These are phyloP conservation scores for Mesorhabditis belari DNA, from an alignment of 2,888 invertebrate species.

Conservation along the genomic window DNA sequence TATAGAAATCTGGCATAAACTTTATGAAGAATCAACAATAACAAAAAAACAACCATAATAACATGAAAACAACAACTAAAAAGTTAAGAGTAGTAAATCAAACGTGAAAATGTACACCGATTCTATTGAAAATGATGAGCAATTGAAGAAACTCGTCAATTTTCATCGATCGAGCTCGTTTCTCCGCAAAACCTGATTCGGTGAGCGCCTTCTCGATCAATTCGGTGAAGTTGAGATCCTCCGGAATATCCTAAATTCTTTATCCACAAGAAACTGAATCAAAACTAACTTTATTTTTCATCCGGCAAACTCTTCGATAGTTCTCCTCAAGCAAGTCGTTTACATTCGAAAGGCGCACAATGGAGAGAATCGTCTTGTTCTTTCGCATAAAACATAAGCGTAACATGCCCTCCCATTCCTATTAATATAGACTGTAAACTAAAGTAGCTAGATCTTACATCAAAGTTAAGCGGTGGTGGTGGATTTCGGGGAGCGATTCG, in stretches of 20 bases:
- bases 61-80: not conserved
- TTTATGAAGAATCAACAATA: not conserved
- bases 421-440: slow-evolving; percentile 45
- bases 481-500: slow-evolving; percentile 94
- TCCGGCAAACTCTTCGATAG: slow-evolving; percentile 77
- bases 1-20: no score
- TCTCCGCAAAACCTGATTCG: slow-evolving; percentile 66
- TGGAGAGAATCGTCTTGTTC: slow-evolving; percentile 86
- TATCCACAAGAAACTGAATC: slow-evolving; percentile 31
- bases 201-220: slow-evolving; percentile 71
- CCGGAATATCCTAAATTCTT: slow-evolving; percentile 67
- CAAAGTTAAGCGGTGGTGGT: slow-evolving; percentile 64
- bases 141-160: slow-evolving; percentile 86
- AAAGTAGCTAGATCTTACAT: slow-evolving; percentile 5
- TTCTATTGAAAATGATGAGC: slow-evolving; percentile 78
- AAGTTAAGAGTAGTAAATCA: no score
- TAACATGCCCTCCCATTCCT: slow-evolving; percentile 96
- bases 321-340: slow-evolving; percentile 80
- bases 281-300: slow-evolving; percentile 68
- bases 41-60: not conserved
- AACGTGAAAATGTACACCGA: slow-evolving; percentile 77
- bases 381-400: slow-evolving; percentile 89
- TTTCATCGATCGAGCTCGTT: slow-evolving; percentile 84
- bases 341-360: slow-evolving; percentile 68
- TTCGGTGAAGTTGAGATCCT: slow-evolving; percentile 74